Base-by-base conservation (phyloP, 2,113 vertebrate species). In the Oriolus oriolus region DNA sequence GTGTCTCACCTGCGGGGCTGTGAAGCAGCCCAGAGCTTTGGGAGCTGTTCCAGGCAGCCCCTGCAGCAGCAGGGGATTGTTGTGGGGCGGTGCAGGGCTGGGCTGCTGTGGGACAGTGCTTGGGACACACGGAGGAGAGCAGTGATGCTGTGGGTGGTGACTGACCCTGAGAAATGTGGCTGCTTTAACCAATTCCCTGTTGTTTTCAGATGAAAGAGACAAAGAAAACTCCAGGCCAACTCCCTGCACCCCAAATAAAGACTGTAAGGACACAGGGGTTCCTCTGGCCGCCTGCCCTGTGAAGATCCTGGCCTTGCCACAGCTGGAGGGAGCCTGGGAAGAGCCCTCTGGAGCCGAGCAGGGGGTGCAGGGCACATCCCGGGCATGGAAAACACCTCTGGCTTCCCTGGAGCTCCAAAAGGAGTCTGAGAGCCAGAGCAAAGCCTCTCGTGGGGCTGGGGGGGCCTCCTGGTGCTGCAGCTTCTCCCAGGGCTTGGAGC, bases 161-260 rank as follows among this genome's bases (percentile, higher is more conserved):
- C 6, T 27, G 1, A 10, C 39, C 30, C 53, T 4, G 60, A 50
- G 45, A 9, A 28, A 1, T 4, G 33, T 4, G 8, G 8, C 35
- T 52, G 57, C 9, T 61, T 63, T 91, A 50, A 57, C 89, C 37
- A 30, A 2, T 31, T 73, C 69, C 6, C 0, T 89, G 64, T 11
- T 69, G 77, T 50, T 95, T 84, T 11, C 95, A 98, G 98, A 44
- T 96, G 95, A 74, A 31, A 78, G 45, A 59, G 91, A 93, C 73
- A 94, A 92, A 79, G 91, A 91, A 37, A 94, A 96, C 73, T 23
- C 10, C 79, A 69, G n/a, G 45, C 77, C 45, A 0, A 9, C 23
- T 11, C 65, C 93, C 47, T 30, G 35, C 27, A 52, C 2, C 80
- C 60, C 18, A 13, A 78, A 17, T 5, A 24, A 35, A 22, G 53